Percentiles rank a stretch among this genome's conserved stretches.
These are phyloP conservation scores for Hydrotaea cyrtoneurina DNA, from an alignment of 2,888 invertebrate genomes.

Conservation along the genomic window DNA sequence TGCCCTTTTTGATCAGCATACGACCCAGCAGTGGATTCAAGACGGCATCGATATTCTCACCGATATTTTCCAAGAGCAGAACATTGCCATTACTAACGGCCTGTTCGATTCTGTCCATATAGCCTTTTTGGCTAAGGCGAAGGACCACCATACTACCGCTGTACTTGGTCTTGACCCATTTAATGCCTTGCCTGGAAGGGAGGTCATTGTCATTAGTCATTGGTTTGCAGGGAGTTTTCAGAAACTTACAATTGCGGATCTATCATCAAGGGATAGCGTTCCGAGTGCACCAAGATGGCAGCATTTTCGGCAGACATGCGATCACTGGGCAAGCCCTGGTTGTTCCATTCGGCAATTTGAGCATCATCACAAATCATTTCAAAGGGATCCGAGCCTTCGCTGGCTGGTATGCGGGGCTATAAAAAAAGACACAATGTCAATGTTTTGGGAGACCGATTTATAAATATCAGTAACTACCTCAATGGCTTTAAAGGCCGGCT, in stretches of 20 bases:
- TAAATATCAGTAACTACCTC: conserved; percentile 82
- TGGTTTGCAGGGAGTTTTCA: no score
- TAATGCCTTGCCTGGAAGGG: conserved; percentile 88
- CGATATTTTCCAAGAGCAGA: conserved; percentile 93
- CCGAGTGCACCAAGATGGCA: conserved; percentile 92
- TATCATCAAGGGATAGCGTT: conserved; percentile 96
- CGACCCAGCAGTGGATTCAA: conserved; percentile 93
- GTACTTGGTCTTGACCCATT: conserved; percentile 96
- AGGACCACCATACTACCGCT: conserved; percentile 87
- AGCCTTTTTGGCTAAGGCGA: conserved; percentile 90
- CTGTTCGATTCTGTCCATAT: conserved; percentile 90
- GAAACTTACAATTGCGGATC: conserved; percentile 89
- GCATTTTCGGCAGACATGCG: conserved; percentile 97
- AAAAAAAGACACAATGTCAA: conserved; percentile 60
- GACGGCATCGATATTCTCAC: conserved; percentile 93
- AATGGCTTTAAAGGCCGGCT: conserved; percentile 88
- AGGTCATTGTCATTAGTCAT: no score
- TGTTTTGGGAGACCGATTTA: no score
- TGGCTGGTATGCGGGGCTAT: conserved; percentile 89
- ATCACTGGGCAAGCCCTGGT: conserved; percentile 95
- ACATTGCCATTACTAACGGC: conserved; percentile 88
- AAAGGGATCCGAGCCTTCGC: conserved; percentile 90
- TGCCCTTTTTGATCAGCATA: conserved; percentile 93
- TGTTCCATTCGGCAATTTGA: conserved; percentile 95
- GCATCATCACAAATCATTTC: conserved; percentile 95